Evolutionary conservation across 2,888 invertebrate genomes (phyloP), one percentile per base, ranked within the genome.

Genomic region (Alcis repandata): DNA sequence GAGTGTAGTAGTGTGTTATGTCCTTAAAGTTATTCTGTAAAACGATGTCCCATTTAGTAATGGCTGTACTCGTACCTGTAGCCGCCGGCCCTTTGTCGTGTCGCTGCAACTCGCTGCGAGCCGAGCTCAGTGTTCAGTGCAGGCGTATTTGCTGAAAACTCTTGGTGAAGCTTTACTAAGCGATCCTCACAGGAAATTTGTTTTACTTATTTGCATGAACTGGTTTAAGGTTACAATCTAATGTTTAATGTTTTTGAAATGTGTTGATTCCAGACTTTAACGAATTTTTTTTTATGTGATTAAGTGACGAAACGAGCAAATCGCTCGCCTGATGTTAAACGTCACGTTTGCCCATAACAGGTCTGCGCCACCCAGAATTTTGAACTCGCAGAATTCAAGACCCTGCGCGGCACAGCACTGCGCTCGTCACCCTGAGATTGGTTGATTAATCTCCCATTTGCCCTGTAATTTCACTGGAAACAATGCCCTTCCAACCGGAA

Each of bases 91-190:
- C 27, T 46, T 27, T 46, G 46, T 46, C 22, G n/a, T 8, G 7
- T 2, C n/a, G 46, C 10, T 1, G 46, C 8, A 27, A 10, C 22
- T 9, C n/a, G n/a, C 1, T 7, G n/a, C 22, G 46, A 22, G 6
- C 10, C 20, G 13, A 4, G 13, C 9, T 19, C 41, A 10, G 45
- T 9, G 27, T 19, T 19, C 41, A 10, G 45, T 9, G 27, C 27
- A 15, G 32, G 15, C 8, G 33, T 49, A 43, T 52, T 10, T 33
- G 43, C 43, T 6, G 33, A 52, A 59, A 10, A 43, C 45, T 60
- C 45, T 60, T 60, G 52, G 45, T 53, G 9, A 51, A 59, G 13
- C 22, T 43, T 38, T 15, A 10, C 32, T 27, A 17, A 27, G 36
- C 38, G 33, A 32, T 15, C 33, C 20, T n/a, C 36, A 20, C 7